Evolutionary conservation across 2,888 invertebrate genomes (phyloP).

Genomic region (Callosobruchus maculatus): DNA sequence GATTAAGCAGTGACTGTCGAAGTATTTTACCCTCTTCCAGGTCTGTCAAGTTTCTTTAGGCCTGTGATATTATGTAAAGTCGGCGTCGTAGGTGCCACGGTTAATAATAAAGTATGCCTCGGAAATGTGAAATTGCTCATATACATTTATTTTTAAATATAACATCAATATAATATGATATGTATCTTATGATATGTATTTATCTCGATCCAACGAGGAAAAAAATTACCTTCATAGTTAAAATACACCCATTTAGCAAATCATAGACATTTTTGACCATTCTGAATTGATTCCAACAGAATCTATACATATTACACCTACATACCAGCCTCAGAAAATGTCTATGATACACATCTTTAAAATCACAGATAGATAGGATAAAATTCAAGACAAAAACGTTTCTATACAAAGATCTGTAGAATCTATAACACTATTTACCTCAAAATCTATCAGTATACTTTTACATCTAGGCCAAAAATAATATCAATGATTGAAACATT

Average conservation of each 20-base stretch:
- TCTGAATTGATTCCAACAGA: conserved; percentile 16
- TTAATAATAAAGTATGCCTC: background rate
- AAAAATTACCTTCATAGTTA: background rate
- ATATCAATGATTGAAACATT: conserved; percentile 27
- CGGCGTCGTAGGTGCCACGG: too few species aligned
- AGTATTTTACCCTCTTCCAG: too few species aligned
- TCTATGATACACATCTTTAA: conserved; percentile 27
- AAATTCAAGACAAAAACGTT: conserved; percentile 16
- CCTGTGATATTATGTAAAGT: too few species aligned
- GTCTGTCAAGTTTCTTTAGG: too few species aligned
- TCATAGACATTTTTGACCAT: background rate
- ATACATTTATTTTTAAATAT: conserved; percentile 49
- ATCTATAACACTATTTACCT: conserved; percentile 13
- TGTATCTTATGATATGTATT: conserved; percentile 48
- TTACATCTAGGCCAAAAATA: conserved; percentile 42
- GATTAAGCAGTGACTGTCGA: too few species aligned
- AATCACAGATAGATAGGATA: conserved; percentile 49
- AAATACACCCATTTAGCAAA: background rate
- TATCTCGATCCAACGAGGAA: conserved; percentile 30
- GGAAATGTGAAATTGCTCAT: conserved; percentile 36
- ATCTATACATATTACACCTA: conserved; percentile 19
- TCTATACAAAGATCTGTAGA: conserved; percentile 18
- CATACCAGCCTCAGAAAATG: background rate
- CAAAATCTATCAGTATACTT: background rate
- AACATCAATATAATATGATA: conserved; percentile 47